Conservation (phyloP, 2,797 vertebrate genomes). For the Girardinus metallicus region DNA sequence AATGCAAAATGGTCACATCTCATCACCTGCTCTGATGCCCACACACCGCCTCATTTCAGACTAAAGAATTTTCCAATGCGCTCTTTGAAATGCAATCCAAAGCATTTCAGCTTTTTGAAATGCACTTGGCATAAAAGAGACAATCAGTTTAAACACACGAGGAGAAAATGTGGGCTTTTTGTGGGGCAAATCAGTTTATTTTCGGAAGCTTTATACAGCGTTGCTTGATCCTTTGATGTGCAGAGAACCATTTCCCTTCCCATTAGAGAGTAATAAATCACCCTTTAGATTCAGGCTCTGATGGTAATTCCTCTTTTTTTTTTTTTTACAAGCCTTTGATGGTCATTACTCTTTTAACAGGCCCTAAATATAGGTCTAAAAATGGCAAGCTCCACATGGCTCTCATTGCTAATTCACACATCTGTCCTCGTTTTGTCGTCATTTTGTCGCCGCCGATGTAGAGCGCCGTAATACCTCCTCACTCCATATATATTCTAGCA, state of each 20-base stretch:
- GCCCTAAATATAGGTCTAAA: conserved; percentile 83
- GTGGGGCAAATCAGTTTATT: conserved; percentile 57
- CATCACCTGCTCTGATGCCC: conserved; percentile 19
- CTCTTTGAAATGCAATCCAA: conserved; percentile 34
- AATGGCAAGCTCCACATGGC: conserved; percentile 81
- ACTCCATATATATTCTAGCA: conserved; percentile 33
- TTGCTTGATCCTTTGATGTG: conserved; percentile 76
- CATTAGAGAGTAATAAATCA: conserved; percentile 83
- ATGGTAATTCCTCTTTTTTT: conserved; percentile 77
- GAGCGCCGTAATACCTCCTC: conserved; percentile 53
- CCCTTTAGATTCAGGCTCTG: conserved; percentile 78
- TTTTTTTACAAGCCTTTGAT: conserved; percentile 79
- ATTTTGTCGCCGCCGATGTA: conserved; percentile 70
- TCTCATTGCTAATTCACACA: conserved; percentile 85
- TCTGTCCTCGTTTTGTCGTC: conserved; percentile 82
- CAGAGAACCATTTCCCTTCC: conserved; percentile 73
- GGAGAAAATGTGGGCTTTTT: conserved; percentile 31
- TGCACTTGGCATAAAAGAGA: conserved; percentile 40
- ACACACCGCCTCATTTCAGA: conserved; percentile 18
- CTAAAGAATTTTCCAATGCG: conserved; percentile 13
- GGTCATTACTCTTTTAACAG: conserved; percentile 85
- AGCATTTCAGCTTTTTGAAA: conserved; percentile 28
- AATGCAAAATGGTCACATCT: conserved; percentile 46
- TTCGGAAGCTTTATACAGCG: conserved; percentile 58
- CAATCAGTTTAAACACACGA: conserved; percentile 42